Percentiles rank a stretch among this genome's conserved stretches.
phyloP scores from a whole-genome alignment of 2,113 vertebrate genomes.

The Ptyas mucosa region DNA sequence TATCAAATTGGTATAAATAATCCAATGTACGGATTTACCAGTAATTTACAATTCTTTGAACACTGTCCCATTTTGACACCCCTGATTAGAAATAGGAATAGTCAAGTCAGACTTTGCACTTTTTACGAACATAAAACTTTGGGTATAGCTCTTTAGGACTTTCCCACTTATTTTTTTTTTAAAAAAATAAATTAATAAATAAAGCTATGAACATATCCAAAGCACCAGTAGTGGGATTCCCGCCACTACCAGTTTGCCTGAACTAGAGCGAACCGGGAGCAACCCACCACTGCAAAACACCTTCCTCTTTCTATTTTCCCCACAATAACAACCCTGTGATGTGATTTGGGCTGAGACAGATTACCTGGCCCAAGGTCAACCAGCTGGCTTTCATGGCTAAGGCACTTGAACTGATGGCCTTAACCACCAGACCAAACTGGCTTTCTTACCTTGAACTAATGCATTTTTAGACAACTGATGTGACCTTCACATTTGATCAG shows the following conservation, averaged over 20 bases:
- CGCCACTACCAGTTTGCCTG: too few species aligned
- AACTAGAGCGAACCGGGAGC: too few species aligned
- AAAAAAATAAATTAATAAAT: background rate
- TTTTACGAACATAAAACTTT: background rate
- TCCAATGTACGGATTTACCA: background rate
- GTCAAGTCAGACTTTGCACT: background rate
- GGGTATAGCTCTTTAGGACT: background rate
- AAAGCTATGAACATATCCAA: background rate
- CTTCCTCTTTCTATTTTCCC: background rate
- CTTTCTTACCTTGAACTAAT: background rate
- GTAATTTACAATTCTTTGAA: background rate
- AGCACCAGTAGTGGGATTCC: background rate
- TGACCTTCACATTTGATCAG: background rate
- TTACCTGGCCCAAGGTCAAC: background rate
- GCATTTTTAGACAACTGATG: background rate
- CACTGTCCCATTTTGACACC: background rate
- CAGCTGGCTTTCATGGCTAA: background rate
- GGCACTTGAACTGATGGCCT: background rate
- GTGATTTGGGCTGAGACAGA: background rate
- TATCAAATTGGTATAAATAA: background rate
- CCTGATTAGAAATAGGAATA: background rate
- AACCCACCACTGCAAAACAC: background rate
- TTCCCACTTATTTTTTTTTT: background rate
- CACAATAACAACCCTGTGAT: background rate
- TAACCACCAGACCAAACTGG: background rate